Evolutionary conservation across 1,140 invertebrate genomes (phyloP).

Genomic region (Steinernema feltiae): DNA sequence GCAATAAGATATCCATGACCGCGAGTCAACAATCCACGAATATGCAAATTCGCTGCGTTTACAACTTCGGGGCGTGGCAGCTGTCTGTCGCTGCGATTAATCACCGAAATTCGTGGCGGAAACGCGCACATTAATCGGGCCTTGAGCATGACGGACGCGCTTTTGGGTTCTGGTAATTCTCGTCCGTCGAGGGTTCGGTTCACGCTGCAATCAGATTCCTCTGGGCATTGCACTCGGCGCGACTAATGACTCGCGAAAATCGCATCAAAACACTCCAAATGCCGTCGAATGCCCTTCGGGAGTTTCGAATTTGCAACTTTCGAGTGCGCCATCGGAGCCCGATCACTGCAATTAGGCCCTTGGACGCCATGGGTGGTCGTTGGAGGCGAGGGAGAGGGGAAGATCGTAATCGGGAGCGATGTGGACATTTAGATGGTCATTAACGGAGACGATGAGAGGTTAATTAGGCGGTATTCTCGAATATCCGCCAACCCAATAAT

Average conservation of each 20-base stretch:
- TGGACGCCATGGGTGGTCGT: background rate
- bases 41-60: background rate
- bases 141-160: background rate
- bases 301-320: background rate
- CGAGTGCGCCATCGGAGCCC: background rate
- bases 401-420: background rate
- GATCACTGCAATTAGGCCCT: background rate
- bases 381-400: background rate
- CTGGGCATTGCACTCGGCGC: background rate
- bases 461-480: constrained; percentile 1
- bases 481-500: background rate
- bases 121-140: background rate
- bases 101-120: background rate
- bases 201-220: too few species aligned
- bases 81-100: background rate
- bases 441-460: constrained; percentile 3
- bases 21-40: background rate
- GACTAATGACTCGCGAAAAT: background rate
- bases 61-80: background rate
- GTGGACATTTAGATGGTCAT: constrained; percentile 4
- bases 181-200: too few species aligned
- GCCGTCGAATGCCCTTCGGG: background rate
- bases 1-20: background rate
- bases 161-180: background rate
- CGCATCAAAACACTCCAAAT: background rate